Percentiles rank a stretch among this genome's conserved stretches.
Conservation (phyloP, 2,113 vertebrate species). For the Saccopteryx leptura region DNA sequence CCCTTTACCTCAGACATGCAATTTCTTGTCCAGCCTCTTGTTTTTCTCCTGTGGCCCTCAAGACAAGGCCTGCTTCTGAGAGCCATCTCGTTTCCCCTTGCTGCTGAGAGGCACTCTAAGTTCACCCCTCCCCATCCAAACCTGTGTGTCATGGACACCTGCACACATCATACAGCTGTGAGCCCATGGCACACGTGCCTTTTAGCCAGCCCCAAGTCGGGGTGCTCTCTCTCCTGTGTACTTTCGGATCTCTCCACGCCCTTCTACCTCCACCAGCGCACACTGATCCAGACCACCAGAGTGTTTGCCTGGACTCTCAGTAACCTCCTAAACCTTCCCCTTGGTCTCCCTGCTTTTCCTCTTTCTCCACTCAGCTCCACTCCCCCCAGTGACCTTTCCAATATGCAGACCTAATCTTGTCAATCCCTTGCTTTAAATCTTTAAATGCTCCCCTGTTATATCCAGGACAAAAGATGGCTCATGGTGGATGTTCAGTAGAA, state of each 20-base stretch:
- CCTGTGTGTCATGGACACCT: rapidly evolving
- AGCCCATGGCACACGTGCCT: neutral
- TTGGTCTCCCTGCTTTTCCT: neutral
- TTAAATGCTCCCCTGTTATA: neutral
- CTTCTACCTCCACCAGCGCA: neutral
- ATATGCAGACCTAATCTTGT: neutral
- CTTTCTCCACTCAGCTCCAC: neutral
- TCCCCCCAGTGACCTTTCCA: neutral
- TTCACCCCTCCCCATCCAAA: neutral
- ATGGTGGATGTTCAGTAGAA: neutral
- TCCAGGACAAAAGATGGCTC: neutral
- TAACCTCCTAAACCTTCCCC: neutral
- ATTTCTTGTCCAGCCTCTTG: conserved; percentile 74
- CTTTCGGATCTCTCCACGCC: neutral
- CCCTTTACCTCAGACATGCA: conserved; percentile 52
- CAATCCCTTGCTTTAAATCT: neutral
- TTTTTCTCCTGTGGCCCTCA: conserved; percentile 61
- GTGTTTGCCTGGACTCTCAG: neutral
- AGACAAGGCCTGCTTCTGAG: neutral
- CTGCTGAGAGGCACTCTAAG: neutral
- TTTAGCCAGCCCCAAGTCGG: neutral
- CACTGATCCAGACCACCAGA: rapidly evolving
- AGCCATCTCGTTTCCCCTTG: neutral
- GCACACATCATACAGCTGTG: neutral
- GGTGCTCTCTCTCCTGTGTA: neutral